phyloP scores from a whole-genome alignment of 2,888 invertebrate species.

The Neoascia interrupta region DNA sequence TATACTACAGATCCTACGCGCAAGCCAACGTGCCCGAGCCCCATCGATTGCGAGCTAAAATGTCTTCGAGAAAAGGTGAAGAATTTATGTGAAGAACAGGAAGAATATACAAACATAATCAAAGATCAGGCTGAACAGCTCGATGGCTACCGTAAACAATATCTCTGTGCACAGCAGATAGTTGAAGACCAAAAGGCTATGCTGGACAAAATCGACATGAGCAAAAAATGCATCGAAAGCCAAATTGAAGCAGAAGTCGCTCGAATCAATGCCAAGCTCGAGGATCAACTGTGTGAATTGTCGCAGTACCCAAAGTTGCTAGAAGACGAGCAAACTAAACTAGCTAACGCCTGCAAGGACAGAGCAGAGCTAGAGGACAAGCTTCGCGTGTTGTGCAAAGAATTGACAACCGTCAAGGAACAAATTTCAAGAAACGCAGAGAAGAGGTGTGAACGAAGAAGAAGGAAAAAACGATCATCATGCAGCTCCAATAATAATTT shows the following conservation, averaged over 20 bases:
- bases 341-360: slow-evolving; percentile 75
- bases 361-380: slow-evolving; percentile 76
- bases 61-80: slow-evolving; percentile 25
- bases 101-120: slow-evolving; percentile 76
- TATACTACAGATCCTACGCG: too few relatives aligned
- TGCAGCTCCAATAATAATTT: too few relatives aligned
- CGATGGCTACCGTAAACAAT: slow-evolving; percentile 76
- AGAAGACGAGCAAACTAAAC: slow-evolving; percentile 77
- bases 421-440: too few relatives aligned
- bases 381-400: slow-evolving; percentile 76
- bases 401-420: slow-evolving; percentile 74
- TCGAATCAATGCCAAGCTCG: slow-evolving; percentile 78
- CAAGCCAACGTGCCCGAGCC: slow-evolving; percentile 13
- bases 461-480: too few relatives aligned
- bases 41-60: slow-evolving; percentile 34
- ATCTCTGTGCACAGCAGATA: slow-evolving; percentile 76
- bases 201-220: slow-evolving; percentile 77
- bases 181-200: slow-evolving; percentile 77
- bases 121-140: slow-evolving; percentile 76
- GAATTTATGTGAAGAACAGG: slow-evolving; percentile 75
- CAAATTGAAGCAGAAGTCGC: slow-evolving; percentile 78
- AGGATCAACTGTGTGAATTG: slow-evolving; percentile 77
- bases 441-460: too few relatives aligned
- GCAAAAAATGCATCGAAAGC: slow-evolving; percentile 77
- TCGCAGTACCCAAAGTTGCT: slow-evolving; percentile 77